Percentiles rank a stretch among this genome's conserved stretches.
These are phyloP conservation scores for Catalaphyllia jardinei DNA, from an alignment of 64 coral and sea anemone species.

Conservation along the genomic window DNA sequence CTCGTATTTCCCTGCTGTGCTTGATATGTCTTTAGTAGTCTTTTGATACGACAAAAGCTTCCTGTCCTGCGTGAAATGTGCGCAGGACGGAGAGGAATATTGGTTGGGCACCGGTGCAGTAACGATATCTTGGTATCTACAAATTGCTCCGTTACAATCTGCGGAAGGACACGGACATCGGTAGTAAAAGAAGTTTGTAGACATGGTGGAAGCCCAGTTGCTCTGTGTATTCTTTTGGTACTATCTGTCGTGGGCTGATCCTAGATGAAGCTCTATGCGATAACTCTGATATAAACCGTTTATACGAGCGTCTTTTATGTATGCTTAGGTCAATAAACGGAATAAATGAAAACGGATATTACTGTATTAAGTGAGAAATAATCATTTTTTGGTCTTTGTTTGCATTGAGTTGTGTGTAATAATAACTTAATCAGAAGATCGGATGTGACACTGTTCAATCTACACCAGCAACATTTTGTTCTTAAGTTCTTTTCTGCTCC, in stretches of 20 bases:
- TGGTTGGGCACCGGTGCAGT: slow-evolving; percentile 12
- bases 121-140: slow-evolving; percentile 78
- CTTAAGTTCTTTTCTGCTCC: slow-evolving; percentile 1
- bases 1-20: slow-evolving; percentile 14
- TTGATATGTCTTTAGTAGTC: slow-evolving; percentile 23
- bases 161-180: slow-evolving; percentile 73
- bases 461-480: slow-evolving; percentile 27
- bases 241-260: background rate
- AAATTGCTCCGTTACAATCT: slow-evolving; percentile 56
- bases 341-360: slow-evolving; percentile 38
- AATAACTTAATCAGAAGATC: slow-evolving; percentile 79
- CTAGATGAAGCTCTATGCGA: background rate
- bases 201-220: slow-evolving; percentile 36
- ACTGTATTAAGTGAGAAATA: slow-evolving; percentile 51
- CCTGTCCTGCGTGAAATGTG: slow-evolving; percentile 71
- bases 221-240: background rate
- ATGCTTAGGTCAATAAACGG: slow-evolving; percentile 15
- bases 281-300: background rate
- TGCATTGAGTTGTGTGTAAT: slow-evolving; percentile 73
- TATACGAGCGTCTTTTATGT: slow-evolving; percentile 45
- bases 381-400: slow-evolving; percentile 68
- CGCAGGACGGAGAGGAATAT: slow-evolving; percentile 29
- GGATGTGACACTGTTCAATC: slow-evolving; percentile 75
- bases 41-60: slow-evolving; percentile 55
- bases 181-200: slow-evolving; percentile 73